These are phyloP conservation scores for Pogonocichla stellata DNA, from an alignment of 2,113 vertebrate species.

Conservation along the genomic window DNA sequence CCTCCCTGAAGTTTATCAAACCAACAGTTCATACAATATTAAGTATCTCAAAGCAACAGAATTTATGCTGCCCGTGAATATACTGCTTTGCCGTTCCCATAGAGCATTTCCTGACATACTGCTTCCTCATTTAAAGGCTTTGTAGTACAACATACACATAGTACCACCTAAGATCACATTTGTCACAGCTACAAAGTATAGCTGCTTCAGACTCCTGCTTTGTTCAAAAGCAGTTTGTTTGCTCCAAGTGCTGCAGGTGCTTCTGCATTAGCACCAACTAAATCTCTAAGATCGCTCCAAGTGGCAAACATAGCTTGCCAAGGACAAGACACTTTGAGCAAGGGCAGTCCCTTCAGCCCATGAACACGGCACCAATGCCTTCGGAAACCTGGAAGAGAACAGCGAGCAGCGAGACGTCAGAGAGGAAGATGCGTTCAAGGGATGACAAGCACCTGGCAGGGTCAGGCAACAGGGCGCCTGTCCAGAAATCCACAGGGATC, in stretches of 20 bases:
- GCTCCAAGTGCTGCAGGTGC: neutral
- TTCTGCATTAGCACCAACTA: neutral
- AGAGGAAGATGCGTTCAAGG: neutral
- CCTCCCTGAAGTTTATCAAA: neutral
- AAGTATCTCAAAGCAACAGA: neutral
- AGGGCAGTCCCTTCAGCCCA: neutral
- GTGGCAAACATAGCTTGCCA: neutral
- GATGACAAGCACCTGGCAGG: accelerated
- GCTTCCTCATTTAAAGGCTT: neutral
- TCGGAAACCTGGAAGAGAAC: neutral
- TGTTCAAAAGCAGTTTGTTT: neutral
- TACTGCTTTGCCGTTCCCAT: neutral
- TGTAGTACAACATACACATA: neutral
- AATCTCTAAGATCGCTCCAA: accelerated
- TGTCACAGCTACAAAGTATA: neutral
- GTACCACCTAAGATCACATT: neutral
- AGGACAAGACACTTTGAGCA: neutral
- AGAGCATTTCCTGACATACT: neutral
- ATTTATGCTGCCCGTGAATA: neutral
- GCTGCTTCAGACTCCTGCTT: neutral
- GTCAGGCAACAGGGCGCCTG: neutral
- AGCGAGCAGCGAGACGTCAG: neutral
- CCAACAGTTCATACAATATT: neutral
- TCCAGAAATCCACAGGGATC: neutral
- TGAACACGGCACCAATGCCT: accelerated